These are phyloP conservation scores for Pristiophorus japonicus DNA, from an alignment of 2,113 vertebrate genomes.

Conservation along the genomic window DNA sequence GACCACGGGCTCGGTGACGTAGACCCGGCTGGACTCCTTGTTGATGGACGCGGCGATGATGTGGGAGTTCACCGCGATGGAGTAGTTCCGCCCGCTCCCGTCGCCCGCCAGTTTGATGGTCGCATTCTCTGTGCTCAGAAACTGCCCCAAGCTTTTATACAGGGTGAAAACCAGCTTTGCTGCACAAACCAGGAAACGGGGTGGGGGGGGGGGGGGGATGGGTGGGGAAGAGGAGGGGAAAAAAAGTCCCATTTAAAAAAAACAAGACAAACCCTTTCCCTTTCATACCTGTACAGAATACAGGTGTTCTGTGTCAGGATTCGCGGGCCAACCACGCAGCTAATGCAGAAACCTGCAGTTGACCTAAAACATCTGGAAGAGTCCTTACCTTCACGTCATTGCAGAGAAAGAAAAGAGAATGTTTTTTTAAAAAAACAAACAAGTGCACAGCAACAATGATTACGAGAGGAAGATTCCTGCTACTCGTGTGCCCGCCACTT, in stretches of 20 bases:
- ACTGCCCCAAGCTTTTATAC: conserved; percentile 92
- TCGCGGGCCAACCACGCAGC: no score
- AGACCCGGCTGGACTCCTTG: conserved; percentile 96
- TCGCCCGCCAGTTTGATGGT: conserved; percentile 84
- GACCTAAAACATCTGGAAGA: not conserved
- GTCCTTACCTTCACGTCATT: not conserved
- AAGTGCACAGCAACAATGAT: not conserved
- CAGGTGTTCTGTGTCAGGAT: not conserved
- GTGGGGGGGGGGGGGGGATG: not conserved
- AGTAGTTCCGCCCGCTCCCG: conserved; percentile 72
- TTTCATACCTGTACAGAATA: not conserved
- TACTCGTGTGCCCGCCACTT: conserved; percentile 47
- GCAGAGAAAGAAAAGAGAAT: not conserved
- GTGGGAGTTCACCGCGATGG: conserved; percentile 88
- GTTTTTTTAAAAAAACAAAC: not conserved
- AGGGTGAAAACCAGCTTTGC: conserved; percentile 97
- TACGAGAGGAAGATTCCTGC: not conserved
- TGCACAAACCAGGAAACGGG: conserved; percentile 53
- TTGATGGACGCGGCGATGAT: conserved; percentile 96
- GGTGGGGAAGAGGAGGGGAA: conserved; percentile 22
- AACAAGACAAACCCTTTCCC: not conserved
- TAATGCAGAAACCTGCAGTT: not conserved
- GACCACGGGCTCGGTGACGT: conserved; percentile 91
- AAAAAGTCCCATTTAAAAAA: conserved; percentile 39
- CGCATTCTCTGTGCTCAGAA: conserved; percentile 89